Percentiles rank a stretch among this genome's conserved stretches.
phyloP scores from a whole-genome alignment of 2,113 vertebrate species.

The Anhinga rufa region DNA sequence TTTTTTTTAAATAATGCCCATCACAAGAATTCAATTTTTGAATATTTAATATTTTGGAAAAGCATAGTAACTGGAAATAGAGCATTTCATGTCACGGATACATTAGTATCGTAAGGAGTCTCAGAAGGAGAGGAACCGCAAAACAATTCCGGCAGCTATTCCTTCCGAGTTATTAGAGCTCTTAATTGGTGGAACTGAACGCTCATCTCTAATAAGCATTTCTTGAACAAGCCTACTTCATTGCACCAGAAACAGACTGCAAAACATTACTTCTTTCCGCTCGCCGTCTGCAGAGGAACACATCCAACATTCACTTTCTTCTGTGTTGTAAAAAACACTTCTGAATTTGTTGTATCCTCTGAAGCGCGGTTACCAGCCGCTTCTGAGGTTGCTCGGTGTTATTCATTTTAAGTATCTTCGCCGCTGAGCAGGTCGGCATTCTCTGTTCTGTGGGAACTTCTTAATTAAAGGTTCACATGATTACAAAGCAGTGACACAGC shows the following conservation, averaged over 20 bases:
- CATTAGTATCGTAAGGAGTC: no score
- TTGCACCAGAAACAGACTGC: not conserved
- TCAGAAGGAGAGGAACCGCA: not conserved
- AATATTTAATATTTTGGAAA: not conserved
- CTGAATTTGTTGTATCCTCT: not conserved
- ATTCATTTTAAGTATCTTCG: not conserved
- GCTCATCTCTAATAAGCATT: not conserved
- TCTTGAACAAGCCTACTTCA: not conserved
- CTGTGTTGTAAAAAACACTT: not conserved
- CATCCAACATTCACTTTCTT: no score
- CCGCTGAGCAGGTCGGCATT: not conserved
- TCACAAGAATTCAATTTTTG: rapidly evolving
- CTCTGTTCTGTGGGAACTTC: not conserved
- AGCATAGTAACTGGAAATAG: not conserved
- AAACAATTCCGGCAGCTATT: not conserved
- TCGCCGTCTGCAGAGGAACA: not conserved
- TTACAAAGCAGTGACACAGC: not conserved
- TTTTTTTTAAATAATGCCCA: not conserved
- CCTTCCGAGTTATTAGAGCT: not conserved
- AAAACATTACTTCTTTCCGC: not conserved
- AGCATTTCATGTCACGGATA: no score
- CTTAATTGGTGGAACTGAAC: not conserved
- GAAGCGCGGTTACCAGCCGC: not conserved
- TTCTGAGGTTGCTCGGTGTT: not conserved
- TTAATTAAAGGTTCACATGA: constrained; percentile 20